phyloP scores from a whole-genome alignment of 2,888 invertebrate genomes.

The Tromatobia lineatoria region DNA sequence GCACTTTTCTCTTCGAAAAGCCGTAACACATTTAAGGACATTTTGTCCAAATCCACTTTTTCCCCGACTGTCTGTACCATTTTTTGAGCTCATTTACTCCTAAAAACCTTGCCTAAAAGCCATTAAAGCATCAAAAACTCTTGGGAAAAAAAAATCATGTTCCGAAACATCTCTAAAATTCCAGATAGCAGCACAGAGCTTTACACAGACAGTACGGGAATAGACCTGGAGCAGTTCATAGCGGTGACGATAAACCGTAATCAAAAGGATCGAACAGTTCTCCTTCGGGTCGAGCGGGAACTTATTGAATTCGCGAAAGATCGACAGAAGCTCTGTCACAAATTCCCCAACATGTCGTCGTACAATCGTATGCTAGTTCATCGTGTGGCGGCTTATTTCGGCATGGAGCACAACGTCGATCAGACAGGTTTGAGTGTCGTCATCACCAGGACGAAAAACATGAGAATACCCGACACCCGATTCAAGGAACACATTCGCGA shows the following conservation, averaged over 20 bases:
- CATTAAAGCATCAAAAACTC: not conserved
- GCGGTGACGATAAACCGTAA: conserved; percentile 96
- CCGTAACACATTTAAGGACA: no score
- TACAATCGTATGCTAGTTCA: conserved; percentile 99
- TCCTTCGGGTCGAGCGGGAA: conserved; percentile 96
- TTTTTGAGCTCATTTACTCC: no score
- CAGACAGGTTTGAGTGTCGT: conserved; percentile 93
- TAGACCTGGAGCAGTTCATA: conserved; percentile 95
- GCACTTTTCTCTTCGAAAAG: no score
- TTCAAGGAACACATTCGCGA: conserved; percentile 91
- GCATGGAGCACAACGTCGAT: conserved; percentile 97
- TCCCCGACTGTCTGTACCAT: no score
- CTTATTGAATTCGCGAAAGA: conserved; percentile 94
- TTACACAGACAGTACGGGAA: conserved; percentile 91
- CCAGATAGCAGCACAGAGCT: conserved; percentile 92
- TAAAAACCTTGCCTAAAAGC: no score
- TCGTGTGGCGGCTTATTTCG: conserved; percentile 96
- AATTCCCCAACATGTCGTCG: conserved; percentile 97
- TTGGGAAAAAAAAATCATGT: not conserved
- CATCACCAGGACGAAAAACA: conserved; percentile 92
- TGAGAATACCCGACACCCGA: conserved; percentile 89
- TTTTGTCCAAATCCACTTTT: no score
- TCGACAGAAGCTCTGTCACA: conserved; percentile 86
- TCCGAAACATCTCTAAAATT: conserved; percentile 64
- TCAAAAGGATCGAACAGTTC: conserved; percentile 93